Evolutionary conservation across 2,888 invertebrate genomes (phyloP).

Genomic region (Scaptomyza tumidula): DNA sequence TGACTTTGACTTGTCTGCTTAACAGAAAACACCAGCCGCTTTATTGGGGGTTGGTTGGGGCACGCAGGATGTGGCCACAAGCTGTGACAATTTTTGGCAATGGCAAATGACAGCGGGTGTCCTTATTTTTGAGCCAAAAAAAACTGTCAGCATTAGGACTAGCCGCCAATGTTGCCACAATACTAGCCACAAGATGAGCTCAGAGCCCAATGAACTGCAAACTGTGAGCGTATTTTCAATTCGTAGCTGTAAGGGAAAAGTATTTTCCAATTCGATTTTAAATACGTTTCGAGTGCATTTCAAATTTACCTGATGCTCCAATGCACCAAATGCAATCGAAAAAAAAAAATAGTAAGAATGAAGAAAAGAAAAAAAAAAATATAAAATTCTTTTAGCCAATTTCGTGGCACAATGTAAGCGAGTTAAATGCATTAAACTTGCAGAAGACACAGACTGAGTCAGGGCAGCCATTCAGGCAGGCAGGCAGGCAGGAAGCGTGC

Average conservation of each 20-base stretch:
- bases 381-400: conserved; percentile 63
- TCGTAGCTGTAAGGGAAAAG: conserved; percentile 37
- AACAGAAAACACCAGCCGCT: not conserved
- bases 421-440: conserved; percentile 78
- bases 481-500: conserved; percentile 28
- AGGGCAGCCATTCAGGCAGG: not conserved
- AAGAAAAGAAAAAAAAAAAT: conserved; percentile 36
- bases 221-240: conserved; percentile 21
- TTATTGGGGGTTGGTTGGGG: not conserved
- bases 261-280: conserved; percentile 49
- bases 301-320: conserved; percentile 48
- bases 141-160: not conserved
- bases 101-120: conserved; percentile 54
- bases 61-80: conserved; percentile 41
- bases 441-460: conserved; percentile 42
- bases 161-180: conserved; percentile 58
- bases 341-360: conserved; percentile 10
- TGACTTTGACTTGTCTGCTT: conserved; percentile 21
- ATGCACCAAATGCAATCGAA: conserved; percentile 44
- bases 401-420: conserved; percentile 72
- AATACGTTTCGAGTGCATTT: conserved; percentile 61
- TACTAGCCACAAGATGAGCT: conserved; percentile 56
- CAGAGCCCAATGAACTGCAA: conserved; percentile 54
- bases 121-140: conserved; percentile 21
- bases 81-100: conserved; percentile 74